Percentiles rank a stretch among this genome's conserved stretches.
Conservation (phyloP, 2,888 invertebrate genomes). For the Crioceris asparagi region DNA sequence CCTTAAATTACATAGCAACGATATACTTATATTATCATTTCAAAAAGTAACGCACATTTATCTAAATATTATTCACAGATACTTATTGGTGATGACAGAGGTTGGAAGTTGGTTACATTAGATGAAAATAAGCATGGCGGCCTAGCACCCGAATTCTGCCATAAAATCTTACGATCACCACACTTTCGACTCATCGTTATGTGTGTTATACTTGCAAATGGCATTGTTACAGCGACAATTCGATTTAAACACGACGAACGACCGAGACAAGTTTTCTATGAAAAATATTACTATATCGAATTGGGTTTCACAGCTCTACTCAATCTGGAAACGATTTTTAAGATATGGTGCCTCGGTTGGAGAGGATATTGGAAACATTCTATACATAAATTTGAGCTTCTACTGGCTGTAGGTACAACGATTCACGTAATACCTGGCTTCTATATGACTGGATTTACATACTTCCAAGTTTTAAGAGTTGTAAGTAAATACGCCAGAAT, state of each 20-base stretch:
- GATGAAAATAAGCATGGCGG: conserved; percentile 94
- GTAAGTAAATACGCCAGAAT: conserved; percentile 2
- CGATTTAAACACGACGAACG: conserved; percentile 84
- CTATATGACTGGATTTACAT: conserved; percentile 89
- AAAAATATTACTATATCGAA: conserved; percentile 90
- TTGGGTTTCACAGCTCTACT: conserved; percentile 90
- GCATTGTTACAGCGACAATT: conserved; percentile 92
- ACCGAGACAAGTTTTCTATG: conserved; percentile 71
- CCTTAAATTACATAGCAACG: too few relatives aligned
- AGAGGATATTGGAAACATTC: conserved; percentile 92
- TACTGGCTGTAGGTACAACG: conserved; percentile 86
- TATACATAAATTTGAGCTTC: conserved; percentile 93
- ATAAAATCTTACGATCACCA: conserved; percentile 77
- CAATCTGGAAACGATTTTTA: conserved; percentile 89
- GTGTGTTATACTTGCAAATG: conserved; percentile 90
- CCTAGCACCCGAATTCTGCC: conserved; percentile 74
- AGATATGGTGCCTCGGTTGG: conserved; percentile 96
- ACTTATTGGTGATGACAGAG: conserved; percentile 83
- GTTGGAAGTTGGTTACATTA: conserved; percentile 92
- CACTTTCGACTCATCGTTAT: conserved; percentile 89
- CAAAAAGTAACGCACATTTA: too few relatives aligned
- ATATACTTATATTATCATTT: too few relatives aligned
- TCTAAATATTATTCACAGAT: conserved; percentile 43
- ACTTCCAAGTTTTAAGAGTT: conserved; percentile 67
- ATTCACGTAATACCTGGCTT: conserved; percentile 87